phyloP scores from a whole-genome alignment of 2,888 invertebrate genomes.

The Rapana venosa region DNA sequence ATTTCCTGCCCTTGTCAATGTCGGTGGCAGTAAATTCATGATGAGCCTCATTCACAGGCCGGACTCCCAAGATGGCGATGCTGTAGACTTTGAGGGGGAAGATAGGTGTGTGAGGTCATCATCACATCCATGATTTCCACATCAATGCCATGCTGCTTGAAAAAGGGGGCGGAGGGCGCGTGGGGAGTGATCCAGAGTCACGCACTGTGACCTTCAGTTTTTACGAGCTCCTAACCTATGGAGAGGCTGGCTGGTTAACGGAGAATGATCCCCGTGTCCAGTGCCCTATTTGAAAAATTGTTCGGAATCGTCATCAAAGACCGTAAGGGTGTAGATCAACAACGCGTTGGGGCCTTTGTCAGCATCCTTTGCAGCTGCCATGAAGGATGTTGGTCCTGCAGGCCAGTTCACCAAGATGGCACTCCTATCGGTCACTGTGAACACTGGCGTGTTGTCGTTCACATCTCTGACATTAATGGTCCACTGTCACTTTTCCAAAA shows the following conservation, averaged over 20 bases:
- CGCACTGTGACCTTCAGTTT: constrained; percentile 64
- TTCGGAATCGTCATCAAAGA: constrained; percentile 83
- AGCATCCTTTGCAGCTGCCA: constrained; percentile 90
- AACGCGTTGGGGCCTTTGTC: constrained; percentile 93
- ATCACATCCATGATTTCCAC: constrained; percentile 90
- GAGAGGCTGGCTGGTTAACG: constrained; percentile 84
- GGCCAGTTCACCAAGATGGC: constrained; percentile 91
- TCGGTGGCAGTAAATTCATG: constrained; percentile 69
- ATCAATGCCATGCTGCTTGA: constrained; percentile 59
- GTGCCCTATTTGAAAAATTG: constrained; percentile 90
- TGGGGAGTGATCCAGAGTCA: constrained; percentile 68
- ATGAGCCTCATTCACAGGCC: constrained; percentile 90
- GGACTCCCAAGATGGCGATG: constrained; percentile 92
- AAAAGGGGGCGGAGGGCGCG: too few relatives aligned
- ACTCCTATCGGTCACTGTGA: constrained; percentile 80
- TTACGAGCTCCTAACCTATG: constrained; percentile 49
- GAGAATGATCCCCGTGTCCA: constrained; percentile 93
- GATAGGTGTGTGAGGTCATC: constrained; percentile 96
- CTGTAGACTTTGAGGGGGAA: constrained; percentile 96
- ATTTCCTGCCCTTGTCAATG: constrained; percentile 70
- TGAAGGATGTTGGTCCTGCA: constrained; percentile 95
- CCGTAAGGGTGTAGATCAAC: constrained; percentile 88
- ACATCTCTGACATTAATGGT: constrained; percentile 90
- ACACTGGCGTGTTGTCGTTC: constrained; percentile 92
- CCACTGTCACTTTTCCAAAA: constrained; percentile 88